Evolutionary conservation across 2,797 vertebrate species (phyloP).

Genomic region (Chrosomus eos): DNA sequence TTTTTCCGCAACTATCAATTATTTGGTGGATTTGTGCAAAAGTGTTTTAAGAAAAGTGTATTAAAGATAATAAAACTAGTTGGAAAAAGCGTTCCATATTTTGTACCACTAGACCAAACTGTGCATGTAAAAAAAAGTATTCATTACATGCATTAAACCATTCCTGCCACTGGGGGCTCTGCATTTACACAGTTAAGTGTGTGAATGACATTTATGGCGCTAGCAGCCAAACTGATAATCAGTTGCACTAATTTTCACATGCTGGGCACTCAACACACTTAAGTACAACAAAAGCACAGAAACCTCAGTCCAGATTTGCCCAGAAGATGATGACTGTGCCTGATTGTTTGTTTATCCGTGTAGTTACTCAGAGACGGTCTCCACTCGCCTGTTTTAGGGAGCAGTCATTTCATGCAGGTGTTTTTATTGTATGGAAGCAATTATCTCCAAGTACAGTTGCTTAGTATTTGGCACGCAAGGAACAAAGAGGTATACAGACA

Average conservation of each 20-base stretch:
- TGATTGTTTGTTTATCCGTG: constrained; percentile 33
- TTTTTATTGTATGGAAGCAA: constrained; percentile 55
- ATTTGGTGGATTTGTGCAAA: neutral
- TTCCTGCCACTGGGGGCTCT: constrained; percentile 49
- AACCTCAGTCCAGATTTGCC: constrained; percentile 15
- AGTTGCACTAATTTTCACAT: constrained; percentile 19
- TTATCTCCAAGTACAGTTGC: constrained; percentile 45
- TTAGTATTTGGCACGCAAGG: constrained; percentile 35
- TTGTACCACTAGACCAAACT: neutral
- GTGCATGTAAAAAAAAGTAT: neutral
- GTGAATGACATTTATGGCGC: neutral
- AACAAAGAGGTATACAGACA: neutral
- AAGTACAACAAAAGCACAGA: neutral
- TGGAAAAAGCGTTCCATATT: neutral
- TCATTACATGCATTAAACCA: neutral
- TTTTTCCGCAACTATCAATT: constrained; percentile 4
- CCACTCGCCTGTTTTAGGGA: neutral
- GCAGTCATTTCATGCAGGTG: constrained; percentile 2
- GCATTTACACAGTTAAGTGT: constrained; percentile 7
- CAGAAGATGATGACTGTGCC: neutral
- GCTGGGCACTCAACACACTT: neutral
- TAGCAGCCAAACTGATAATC: neutral
- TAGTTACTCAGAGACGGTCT: constrained; percentile 24
- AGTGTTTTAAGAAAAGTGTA: neutral
- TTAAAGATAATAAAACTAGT: neutral